Evolutionary conservation across 2,888 invertebrate genomes (phyloP).

Genomic region (Nomada hirtipes): DNA sequence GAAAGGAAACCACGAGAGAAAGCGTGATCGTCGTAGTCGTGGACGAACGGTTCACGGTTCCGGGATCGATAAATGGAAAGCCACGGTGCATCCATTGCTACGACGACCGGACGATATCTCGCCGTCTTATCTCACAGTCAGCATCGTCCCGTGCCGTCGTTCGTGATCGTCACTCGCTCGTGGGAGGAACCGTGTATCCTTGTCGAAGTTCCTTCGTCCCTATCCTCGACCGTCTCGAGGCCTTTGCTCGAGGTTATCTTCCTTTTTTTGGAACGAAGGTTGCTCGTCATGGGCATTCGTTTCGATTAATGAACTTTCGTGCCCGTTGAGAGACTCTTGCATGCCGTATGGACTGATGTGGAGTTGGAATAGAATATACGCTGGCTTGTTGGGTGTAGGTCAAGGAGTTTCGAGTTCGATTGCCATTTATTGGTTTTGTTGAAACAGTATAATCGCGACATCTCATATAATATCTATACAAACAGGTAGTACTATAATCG

Average conservation of each 20-base stretch:
- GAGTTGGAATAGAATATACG: no score
- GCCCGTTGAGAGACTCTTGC: no score
- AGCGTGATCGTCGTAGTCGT: conserved; percentile 17
- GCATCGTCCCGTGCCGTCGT: conserved; percentile 60
- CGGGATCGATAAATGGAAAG: conserved; percentile 48
- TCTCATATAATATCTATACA: no score
- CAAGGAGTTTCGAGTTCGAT: no score
- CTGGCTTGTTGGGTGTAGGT: no score
- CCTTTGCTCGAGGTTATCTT: conserved; percentile 33
- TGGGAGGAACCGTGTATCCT: conserved; percentile 64
- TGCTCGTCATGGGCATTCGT: not conserved
- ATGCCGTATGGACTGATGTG: no score
- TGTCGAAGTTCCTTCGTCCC: conserved; percentile 19
- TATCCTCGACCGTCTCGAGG: conserved; percentile 7
- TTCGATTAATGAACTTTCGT: conserved; percentile 2
- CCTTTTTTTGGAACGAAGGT: conserved; percentile 19
- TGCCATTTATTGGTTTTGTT: no score
- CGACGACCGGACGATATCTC: conserved; percentile 32
- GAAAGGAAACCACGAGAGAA: conserved; percentile 26
- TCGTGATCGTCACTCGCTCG: conserved; percentile 44
- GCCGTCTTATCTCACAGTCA: conserved; percentile 46
- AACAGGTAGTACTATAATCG: no score
- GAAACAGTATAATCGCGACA: no score
- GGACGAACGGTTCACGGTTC: conserved; percentile 20
- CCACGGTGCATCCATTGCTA: conserved; percentile 28